phyloP scores from a whole-genome alignment of 2,113 vertebrate genomes.

The Chaetura pelagica region DNA sequence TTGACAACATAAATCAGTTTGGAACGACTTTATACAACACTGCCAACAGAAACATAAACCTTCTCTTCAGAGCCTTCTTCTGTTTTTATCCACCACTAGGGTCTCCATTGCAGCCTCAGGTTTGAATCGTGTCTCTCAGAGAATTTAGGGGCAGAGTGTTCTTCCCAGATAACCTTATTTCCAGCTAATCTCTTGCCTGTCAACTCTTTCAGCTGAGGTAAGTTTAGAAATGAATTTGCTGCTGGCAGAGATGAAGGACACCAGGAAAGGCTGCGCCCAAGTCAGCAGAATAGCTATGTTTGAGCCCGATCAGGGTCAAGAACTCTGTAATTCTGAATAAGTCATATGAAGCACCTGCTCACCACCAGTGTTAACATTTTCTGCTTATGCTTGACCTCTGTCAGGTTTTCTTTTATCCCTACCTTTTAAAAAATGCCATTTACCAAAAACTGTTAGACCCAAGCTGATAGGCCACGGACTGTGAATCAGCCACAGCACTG shows the following conservation, averaged over 20 bases:
- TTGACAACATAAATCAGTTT: background rate
- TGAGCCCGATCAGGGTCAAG: background rate
- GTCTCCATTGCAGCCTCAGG: background rate
- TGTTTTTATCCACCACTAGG: background rate
- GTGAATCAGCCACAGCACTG: background rate
- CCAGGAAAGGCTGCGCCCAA: background rate
- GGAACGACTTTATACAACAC: background rate
- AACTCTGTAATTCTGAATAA: background rate
- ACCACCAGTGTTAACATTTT: background rate
- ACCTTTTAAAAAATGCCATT: background rate
- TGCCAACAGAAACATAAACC: conserved; percentile 38
- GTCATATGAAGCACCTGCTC: background rate
- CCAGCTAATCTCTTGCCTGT: conserved; percentile 1
- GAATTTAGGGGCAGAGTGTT: background rate
- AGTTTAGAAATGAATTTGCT: conserved; percentile 1
- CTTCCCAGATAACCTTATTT: conserved; percentile 15
- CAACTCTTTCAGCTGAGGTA: conserved; percentile 6
- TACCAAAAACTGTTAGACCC: background rate
- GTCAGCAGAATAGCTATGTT: background rate
- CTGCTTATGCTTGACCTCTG: background rate
- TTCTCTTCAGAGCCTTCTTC: background rate
- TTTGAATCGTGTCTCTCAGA: background rate
- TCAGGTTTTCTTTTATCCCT: background rate
- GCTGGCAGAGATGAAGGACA: conserved; percentile 3
- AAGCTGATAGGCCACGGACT: background rate